These are phyloP conservation scores for Ophion obscuratus DNA, from an alignment of 2,888 invertebrate species.

Conservation along the genomic window DNA sequence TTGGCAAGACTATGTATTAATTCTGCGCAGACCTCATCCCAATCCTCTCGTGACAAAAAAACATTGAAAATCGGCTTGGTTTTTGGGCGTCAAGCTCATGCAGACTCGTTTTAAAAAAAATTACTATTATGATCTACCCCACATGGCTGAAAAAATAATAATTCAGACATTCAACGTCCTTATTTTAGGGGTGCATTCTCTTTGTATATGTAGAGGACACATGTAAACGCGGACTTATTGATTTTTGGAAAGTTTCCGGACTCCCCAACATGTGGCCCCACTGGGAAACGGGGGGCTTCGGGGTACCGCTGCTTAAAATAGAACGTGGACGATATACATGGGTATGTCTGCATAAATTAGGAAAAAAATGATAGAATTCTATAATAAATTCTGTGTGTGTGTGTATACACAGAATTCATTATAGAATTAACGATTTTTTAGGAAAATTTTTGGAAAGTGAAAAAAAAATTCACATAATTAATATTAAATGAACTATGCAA, in stretches of 20 bases:
- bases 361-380: not conserved
- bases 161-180: not conserved
- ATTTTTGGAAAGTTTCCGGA: constrained; percentile 54
- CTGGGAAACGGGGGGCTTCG: constrained; percentile 10
- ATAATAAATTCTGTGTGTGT: not conserved
- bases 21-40: not conserved
- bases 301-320: constrained; percentile 2
- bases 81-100: too few species aligned
- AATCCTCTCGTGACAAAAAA: too few species aligned
- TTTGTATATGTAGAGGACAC: constrained; percentile 19
- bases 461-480: too few species aligned
- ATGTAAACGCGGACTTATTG: constrained; percentile 56
- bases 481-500: too few species aligned
- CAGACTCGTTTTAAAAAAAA: too few species aligned
- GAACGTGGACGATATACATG: not conserved
- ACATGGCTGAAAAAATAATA: too few species aligned
- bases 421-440: too few species aligned
- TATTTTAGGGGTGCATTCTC: constrained; percentile 2
- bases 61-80: too few species aligned
- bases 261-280: constrained; percentile 7
- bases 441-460: too few species aligned
- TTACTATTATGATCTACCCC: too few species aligned
- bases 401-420: too few species aligned
- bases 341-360: not conserved
- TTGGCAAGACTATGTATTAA: not conserved